Conservation (phyloP, 2,113 vertebrate species). For the Colius striatus region DNA sequence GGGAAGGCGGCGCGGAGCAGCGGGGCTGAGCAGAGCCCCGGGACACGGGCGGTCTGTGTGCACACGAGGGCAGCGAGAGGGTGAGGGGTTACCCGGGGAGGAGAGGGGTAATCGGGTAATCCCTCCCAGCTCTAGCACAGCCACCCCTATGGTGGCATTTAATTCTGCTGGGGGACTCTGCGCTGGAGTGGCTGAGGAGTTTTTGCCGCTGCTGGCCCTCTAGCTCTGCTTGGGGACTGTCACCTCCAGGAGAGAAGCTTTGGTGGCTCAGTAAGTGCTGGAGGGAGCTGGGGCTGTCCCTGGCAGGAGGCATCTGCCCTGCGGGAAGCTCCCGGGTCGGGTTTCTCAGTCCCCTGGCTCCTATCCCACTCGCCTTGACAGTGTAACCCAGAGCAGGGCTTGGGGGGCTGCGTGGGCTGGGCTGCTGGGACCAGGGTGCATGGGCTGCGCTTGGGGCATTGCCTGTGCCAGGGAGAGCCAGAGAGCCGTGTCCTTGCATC, state of each 20-base stretch:
- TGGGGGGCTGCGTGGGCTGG: not conserved
- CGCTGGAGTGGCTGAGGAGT: not conserved
- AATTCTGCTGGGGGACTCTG: not conserved
- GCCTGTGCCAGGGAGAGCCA: fast-evolving
- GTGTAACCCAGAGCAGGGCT: not conserved
- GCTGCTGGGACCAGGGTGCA: no score
- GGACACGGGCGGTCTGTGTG: not conserved
- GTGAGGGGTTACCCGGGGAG: no score
- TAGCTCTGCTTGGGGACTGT: not conserved
- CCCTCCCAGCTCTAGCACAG: not conserved
- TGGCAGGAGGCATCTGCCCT: not conserved
- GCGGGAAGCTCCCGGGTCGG: not conserved
- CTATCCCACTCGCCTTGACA: not conserved
- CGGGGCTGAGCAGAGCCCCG: not conserved
- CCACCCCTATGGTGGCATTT: not conserved
- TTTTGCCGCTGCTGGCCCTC: fast-evolving
- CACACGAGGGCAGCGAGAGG: not conserved
- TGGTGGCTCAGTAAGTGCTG: not conserved
- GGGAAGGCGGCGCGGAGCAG: not conserved
- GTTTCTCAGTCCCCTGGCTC: not conserved
- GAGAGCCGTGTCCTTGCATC: not conserved
- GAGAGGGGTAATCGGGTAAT: no score
- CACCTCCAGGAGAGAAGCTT: not conserved
- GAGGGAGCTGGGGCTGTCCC: not conserved
- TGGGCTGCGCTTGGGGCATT: fast-evolving